Evolutionary conservation across 2,113 vertebrate genomes (phyloP).

Genomic region (Ciconia stormi): DNA sequence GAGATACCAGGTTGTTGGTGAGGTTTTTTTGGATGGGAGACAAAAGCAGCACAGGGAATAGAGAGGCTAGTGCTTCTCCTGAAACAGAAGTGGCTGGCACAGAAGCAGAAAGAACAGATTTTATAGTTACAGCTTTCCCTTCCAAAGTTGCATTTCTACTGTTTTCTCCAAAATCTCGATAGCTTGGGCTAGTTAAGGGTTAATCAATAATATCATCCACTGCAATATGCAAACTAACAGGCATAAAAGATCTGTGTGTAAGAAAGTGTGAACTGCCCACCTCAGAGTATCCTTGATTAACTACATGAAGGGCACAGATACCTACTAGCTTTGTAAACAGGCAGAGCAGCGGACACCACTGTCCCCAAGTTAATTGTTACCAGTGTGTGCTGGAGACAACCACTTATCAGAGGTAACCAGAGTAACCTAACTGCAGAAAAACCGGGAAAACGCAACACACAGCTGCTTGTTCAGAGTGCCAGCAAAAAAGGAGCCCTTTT

Average conservation of each 20-base stretch:
- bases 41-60: background rate
- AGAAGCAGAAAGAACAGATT: background rate
- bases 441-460: accelerated
- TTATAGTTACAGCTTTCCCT: background rate
- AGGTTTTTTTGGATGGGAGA: background rate
- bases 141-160: background rate
- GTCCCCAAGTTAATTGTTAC: background rate
- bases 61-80: background rate
- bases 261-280: background rate
- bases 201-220: background rate
- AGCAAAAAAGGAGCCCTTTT: background rate
- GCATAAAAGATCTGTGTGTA: background rate
- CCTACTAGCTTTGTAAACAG: background rate
- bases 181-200: background rate
- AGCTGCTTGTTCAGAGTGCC: background rate
- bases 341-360: background rate
- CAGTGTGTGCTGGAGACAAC: background rate
- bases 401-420: background rate
- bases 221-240: background rate
- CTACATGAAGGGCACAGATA: background rate
- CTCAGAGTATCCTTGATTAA: background rate
- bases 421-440: background rate
- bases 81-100: background rate
- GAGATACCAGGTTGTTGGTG: background rate
- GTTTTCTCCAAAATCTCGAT: background rate